A percentile compares a stretch with the other conserved stretches of the same genome.
Evolutionary conservation across 2,113 vertebrate species (phyloP).

Genomic region (Egretta garzetta): DNA sequence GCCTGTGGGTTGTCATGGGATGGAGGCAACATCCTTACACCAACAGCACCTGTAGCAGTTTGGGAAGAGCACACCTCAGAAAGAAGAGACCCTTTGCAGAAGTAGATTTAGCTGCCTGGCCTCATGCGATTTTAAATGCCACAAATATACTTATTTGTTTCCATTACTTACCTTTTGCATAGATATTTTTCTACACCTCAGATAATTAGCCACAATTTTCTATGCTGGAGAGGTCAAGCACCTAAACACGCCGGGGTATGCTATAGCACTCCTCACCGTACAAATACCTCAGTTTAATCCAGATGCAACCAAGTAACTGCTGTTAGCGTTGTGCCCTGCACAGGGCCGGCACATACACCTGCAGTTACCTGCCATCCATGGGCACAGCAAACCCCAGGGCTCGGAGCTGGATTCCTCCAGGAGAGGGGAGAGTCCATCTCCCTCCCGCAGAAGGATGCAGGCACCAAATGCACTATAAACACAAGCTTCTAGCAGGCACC

Average conservation of each 20-base stretch:
- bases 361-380: neutral
- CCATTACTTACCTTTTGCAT: neutral
- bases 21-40: neutral
- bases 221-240: neutral
- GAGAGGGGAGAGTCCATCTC: neutral
- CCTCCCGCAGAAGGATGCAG: neutral
- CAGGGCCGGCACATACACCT: fast-evolving
- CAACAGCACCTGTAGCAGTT: neutral
- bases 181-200: neutral
- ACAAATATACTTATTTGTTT: neutral
- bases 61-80: fast-evolving
- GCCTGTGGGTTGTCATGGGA: fast-evolving
- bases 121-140: neutral
- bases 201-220: neutral
- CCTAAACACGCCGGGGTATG: neutral
- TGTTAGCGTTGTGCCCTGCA: neutral
- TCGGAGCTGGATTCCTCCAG: neutral
- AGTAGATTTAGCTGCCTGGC: neutral
- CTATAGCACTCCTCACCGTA: too few species aligned
- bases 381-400: neutral
- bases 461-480: neutral
- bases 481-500: neutral
- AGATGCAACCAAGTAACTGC: fast-evolving
- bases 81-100: neutral
- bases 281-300: neutral